Evolutionary conservation across 2,888 invertebrate species (phyloP), one percentile per base, ranked within the genome.

Genomic region (Malthinus flaveolus): DNA sequence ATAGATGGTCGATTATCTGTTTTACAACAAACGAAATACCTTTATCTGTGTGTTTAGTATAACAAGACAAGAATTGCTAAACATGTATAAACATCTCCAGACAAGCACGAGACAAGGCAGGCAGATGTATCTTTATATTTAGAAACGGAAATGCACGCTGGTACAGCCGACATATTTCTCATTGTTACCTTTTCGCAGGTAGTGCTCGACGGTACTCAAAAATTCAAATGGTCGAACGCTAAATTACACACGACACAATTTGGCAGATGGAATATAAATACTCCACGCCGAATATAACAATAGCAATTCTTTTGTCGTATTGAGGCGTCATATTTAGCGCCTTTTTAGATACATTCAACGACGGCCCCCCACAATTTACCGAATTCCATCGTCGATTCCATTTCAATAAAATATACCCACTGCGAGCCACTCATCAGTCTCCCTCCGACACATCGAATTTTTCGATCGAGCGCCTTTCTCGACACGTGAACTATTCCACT

Each of bases 71-170:
- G 53, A 37, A 44, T 35, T 49, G 45, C 53, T 53, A 58, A 58
- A 58, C 48, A 58, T 58, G 49, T 37, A 49, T 36, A 49, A 58
- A 59, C 45, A 49, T 7, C 46, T 53, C 54, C 59, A 54, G 59
- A 54, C 59, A 46, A 59, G 59, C 59, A 54, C 59, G 59, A 59
- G 59, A 49, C 57, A 51, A 54, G 32, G 23, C 23, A 33, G 45
- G 59, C 49, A 53, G 54, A 54, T 54, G 51, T 36, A 49, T 46
- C 49, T 54, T 59, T 59, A 59, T 59, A 54, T 59, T 59, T 59
- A 59, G 57, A 52, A 59, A 59, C 59, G 59, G 59, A 59, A 59
- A 59, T 46, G 59, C 54, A 59, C 13, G 59, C 59, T 59, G 54
- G 49, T 49, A 48, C 45, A 36, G 59, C 54, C 45, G 45, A 48